These are phyloP conservation scores for Perizoma flavofasciatum DNA, from an alignment of 2,888 invertebrate genomes.

Conservation along the genomic window DNA sequence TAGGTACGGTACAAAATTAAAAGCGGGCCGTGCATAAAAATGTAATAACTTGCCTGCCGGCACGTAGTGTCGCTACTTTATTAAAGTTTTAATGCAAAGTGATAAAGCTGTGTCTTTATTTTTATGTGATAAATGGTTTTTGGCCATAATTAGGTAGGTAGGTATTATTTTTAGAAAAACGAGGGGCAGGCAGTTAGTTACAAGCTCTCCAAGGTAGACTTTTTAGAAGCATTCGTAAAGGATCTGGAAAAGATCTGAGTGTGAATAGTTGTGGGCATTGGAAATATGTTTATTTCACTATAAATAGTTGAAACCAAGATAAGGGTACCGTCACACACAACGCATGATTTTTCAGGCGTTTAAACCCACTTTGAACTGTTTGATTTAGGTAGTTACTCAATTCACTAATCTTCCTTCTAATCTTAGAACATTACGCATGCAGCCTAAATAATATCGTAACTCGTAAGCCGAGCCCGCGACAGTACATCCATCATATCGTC, in stretches of 20 bases:
- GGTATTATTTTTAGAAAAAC: conserved; percentile 5
- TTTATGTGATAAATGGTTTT: conserved; percentile 54
- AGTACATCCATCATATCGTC: conserved; percentile 61
- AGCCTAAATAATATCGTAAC: conserved; percentile 47
- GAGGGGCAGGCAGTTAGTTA: neutral
- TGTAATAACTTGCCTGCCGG: conserved; percentile 66
- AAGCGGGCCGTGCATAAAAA: conserved; percentile 67
- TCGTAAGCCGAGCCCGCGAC: conserved; percentile 42
- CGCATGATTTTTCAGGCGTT: no score
- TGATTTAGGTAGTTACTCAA: conserved; percentile 7
- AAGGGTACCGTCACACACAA: no score
- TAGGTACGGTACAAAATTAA: conserved; percentile 59
- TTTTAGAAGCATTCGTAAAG: no score
- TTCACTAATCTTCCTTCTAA: conserved; percentile 23
- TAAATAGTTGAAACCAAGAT: no score
- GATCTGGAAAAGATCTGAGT: no score
- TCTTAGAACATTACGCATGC: conserved; percentile 37
- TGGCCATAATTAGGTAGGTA: conserved; percentile 17
- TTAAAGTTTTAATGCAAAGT: conserved; percentile 75
- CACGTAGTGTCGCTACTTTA: conserved; percentile 64
- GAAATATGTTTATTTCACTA: no score
- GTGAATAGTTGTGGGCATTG: no score
- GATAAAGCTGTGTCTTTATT: conserved; percentile 74
- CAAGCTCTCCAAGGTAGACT: neutral
- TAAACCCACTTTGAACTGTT: conserved; percentile 2